Evolutionary conservation across 2,888 invertebrate genomes (phyloP).

Genomic region (Zaprionus bogoriensis): DNA sequence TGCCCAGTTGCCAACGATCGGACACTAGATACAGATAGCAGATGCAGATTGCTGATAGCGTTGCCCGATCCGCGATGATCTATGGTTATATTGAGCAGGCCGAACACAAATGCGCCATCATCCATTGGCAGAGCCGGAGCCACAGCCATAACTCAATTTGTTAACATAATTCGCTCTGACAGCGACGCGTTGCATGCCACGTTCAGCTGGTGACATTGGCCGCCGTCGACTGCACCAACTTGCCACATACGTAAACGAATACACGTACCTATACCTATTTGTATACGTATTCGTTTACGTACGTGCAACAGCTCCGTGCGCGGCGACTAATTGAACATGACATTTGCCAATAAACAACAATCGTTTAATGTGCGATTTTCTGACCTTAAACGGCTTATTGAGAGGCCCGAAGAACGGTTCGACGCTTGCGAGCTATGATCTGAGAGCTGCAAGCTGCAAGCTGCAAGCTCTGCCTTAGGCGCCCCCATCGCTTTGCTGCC

Average conservation of each 20-base stretch:
- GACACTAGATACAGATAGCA: not conserved
- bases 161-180: slow-evolving; percentile 58
- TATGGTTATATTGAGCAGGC: slow-evolving; percentile 1
- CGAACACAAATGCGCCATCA: slow-evolving; percentile 38
- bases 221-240: slow-evolving; percentile 21
- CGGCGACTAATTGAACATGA: slow-evolving; percentile 69
- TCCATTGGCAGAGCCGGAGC: slow-evolving; percentile 19
- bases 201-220: slow-evolving; percentile 49
- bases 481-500: slow-evolving; percentile 5
- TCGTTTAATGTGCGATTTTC: slow-evolving; percentile 62
- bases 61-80: slow-evolving; percentile 4
- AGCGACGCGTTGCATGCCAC: slow-evolving; percentile 61
- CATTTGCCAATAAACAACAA: slow-evolving; percentile 74
- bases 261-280: too few relatives aligned
- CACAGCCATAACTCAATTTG: slow-evolving; percentile 59
- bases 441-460: not conserved
- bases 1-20: not conserved
- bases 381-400: slow-evolving; percentile 54
- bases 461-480: slow-evolving; percentile 4
- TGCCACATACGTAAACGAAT: slow-evolving; percentile 16
- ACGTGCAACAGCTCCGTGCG: slow-evolving; percentile 15
- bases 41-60: too few relatives aligned
- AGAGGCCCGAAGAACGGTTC: not conserved
- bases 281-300: not conserved
- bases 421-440: too few relatives aligned